A percentile compares a stretch with the other conserved stretches of the same genome.
These are phyloP conservation scores for Balaeniceps rex DNA, from an alignment of 2,113 vertebrate species.

Conservation along the genomic window DNA sequence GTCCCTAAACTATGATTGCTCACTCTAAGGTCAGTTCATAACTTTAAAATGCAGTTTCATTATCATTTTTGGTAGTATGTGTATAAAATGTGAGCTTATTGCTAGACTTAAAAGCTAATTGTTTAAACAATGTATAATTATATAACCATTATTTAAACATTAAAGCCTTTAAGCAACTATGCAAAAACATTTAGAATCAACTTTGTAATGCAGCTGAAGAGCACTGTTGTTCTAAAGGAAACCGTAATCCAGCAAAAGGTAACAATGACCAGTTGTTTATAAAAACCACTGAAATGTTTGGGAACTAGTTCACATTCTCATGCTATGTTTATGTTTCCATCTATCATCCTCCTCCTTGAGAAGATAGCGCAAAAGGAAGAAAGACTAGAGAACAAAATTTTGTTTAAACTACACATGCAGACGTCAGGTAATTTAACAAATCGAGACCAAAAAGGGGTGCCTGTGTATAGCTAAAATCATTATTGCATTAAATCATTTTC, in stretches of 20 bases:
- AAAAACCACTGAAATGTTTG: slow-evolving; percentile 77
- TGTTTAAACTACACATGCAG: slow-evolving; percentile 76
- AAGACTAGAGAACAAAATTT: slow-evolving; percentile 68
- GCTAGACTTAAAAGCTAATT: slow-evolving; percentile 45
- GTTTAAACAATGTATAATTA: slow-evolving; percentile 61
- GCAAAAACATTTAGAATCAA: slow-evolving; percentile 69
- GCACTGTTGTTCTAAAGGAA: slow-evolving; percentile 55
- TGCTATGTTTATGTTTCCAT: slow-evolving; percentile 77
- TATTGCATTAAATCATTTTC: slow-evolving; percentile 68
- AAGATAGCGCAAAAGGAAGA: slow-evolving; percentile 75
- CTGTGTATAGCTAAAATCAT: slow-evolving; percentile 72
- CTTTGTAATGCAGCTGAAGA: slow-evolving; percentile 63
- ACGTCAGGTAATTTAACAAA: slow-evolving; percentile 77
- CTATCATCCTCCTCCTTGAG: slow-evolving; percentile 75
- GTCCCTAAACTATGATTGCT: not conserved
- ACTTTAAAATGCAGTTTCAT: not conserved
- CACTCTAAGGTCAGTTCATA: not conserved
- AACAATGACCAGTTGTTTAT: slow-evolving; percentile 79
- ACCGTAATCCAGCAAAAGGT: slow-evolving; percentile 69
- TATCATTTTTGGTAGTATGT: slow-evolving; percentile 25
- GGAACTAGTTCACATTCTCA: slow-evolving; percentile 78
- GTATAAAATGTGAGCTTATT: slow-evolving; percentile 12
- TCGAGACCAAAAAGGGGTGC: slow-evolving; percentile 63
- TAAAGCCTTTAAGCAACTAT: slow-evolving; percentile 61
- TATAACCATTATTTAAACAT: slow-evolving; percentile 68